phyloP scores from a whole-genome alignment of 2,113 vertebrate genomes.

The Stictonetta naevosa region DNA sequence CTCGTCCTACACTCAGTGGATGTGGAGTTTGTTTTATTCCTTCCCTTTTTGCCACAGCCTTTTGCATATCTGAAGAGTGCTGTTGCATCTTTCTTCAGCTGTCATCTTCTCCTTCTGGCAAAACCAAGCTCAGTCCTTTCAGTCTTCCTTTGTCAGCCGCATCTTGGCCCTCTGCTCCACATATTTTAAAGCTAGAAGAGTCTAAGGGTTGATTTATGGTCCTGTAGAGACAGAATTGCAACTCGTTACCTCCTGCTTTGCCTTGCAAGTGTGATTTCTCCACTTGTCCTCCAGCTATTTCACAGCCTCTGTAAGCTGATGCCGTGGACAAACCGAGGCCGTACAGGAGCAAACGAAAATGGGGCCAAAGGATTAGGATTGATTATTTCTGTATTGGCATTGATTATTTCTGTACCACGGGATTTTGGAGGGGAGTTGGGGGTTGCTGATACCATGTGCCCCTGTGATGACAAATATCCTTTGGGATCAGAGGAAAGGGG shows the following conservation, averaged over 20 bases:
- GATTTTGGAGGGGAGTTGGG: neutral
- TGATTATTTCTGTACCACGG: neutral
- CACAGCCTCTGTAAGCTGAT: neutral
- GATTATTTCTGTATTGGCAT: neutral
- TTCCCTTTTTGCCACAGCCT: neutral
- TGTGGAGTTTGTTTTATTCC: neutral
- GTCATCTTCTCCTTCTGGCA: neutral
- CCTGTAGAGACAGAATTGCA: neutral
- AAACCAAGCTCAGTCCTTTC: neutral
- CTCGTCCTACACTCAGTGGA: neutral
- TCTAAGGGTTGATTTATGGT: slow-evolving; percentile 9
- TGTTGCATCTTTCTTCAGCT: neutral
- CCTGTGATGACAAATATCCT: neutral
- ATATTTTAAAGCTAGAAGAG: neutral
- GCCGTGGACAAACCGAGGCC: neutral
- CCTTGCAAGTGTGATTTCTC: neutral
- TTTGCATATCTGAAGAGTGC: neutral
- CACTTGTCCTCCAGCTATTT: neutral
- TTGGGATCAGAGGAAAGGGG: neutral
- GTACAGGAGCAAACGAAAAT: neutral
- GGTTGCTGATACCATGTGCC: accelerated
- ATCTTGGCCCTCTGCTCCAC: neutral
- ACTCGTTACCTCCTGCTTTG: neutral
- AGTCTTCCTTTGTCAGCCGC: neutral
- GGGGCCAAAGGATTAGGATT: neutral